Evolutionary conservation across 1,140 invertebrate genomes (phyloP).

Genomic region (Trachymyrmex septentrionalis): DNA sequence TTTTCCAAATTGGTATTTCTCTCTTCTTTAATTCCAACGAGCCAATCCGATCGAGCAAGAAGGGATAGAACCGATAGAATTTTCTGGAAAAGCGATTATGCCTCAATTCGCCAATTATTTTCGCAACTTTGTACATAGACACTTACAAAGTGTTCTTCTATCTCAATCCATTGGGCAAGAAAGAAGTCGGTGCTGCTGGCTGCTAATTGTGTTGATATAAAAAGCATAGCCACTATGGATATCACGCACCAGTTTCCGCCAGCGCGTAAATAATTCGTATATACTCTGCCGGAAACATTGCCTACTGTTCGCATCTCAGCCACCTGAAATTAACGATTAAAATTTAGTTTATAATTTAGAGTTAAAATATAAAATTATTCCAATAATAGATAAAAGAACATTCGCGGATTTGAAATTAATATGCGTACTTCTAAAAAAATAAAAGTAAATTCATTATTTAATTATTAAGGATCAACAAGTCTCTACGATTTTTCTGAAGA

Average conservation of each 20-base stretch:
- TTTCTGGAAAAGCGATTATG: background rate
- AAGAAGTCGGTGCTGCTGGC: slow-evolving; percentile 92
- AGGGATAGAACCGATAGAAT: too few relatives aligned
- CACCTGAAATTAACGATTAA: slow-evolving; percentile 67
- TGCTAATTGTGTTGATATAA: slow-evolving; percentile 89
- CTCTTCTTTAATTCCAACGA: too few relatives aligned
- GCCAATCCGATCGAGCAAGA: too few relatives aligned
- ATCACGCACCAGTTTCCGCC: slow-evolving; percentile 89
- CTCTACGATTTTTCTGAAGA: too few relatives aligned
- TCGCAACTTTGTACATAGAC: background rate
- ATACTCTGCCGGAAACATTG: slow-evolving; percentile 88
- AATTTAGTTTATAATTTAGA: background rate
- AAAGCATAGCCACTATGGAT: slow-evolving; percentile 88
- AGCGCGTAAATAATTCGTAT: slow-evolving; percentile 90
- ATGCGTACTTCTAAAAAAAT: too few relatives aligned
- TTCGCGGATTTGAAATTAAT: too few relatives aligned
- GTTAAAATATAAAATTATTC: background rate
- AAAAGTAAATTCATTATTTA: background rate
- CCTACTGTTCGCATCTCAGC: slow-evolving; percentile 85
- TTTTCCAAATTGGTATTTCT: too few relatives aligned
- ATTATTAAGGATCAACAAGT: background rate
- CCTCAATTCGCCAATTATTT: background rate
- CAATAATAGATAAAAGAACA: too few relatives aligned
- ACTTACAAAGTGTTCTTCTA: slow-evolving; percentile 83
- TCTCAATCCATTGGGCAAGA: slow-evolving; percentile 90